These are phyloP conservation scores for Neopelma chrysocephalum DNA, from an alignment of 2,797 vertebrate genomes.

Conservation along the genomic window DNA sequence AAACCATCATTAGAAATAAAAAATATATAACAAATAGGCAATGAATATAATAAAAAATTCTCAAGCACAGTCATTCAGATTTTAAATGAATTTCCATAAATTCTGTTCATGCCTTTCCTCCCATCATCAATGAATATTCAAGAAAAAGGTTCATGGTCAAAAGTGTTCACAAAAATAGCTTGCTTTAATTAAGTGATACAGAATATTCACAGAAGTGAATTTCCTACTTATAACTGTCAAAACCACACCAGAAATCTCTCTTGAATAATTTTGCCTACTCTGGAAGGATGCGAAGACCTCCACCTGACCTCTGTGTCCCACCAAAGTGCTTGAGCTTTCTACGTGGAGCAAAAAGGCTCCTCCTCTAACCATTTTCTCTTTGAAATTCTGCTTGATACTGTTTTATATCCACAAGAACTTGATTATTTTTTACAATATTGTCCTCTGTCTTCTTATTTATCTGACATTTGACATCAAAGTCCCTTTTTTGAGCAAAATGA, in stretches of 20 bases:
- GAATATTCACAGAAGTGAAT: background rate
- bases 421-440: background rate
- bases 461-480: background rate
- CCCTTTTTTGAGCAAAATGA: background rate
- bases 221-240: background rate
- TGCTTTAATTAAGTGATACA: background rate
- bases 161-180: background rate
- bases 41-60: background rate
- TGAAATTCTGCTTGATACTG: background rate
- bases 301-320: background rate
- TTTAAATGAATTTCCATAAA: constrained; percentile 7
- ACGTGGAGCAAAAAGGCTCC: background rate
- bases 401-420: background rate
- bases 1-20: background rate
- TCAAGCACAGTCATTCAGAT: background rate
- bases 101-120: background rate
- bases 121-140: constrained; percentile 23
- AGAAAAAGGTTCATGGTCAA: background rate
- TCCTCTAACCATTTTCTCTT: background rate
- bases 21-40: background rate
- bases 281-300: background rate
- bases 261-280: background rate
- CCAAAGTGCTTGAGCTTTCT: background rate
- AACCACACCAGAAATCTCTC: background rate
- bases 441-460: background rate